phyloP scores from a whole-genome alignment of 2,113 vertebrate species.

The Phyllostomus hastatus region DNA sequence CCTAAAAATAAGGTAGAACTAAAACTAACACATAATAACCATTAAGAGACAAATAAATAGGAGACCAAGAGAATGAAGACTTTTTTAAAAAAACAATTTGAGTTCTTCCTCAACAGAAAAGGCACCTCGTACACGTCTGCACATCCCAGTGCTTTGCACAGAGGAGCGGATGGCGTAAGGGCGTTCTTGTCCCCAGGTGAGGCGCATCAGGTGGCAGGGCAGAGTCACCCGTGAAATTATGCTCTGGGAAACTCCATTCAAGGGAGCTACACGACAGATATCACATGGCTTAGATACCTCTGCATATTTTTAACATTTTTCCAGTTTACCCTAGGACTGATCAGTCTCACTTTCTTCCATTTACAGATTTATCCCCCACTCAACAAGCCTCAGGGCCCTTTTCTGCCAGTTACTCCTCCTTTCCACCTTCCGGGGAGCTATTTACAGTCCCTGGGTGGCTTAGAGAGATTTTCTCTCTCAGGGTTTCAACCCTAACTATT shows the following conservation, averaged over 20 bases:
- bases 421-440: not conserved
- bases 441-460: not conserved
- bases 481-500: not conserved
- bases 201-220: fast-evolving
- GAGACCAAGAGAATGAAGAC: not conserved
- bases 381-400: not conserved
- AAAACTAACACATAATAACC: not conserved
- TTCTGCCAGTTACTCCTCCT: not conserved
- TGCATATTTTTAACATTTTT: not conserved
- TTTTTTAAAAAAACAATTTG: not conserved
- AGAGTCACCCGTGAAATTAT: not conserved
- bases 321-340: not conserved
- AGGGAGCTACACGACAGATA: not conserved
- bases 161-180: fast-evolving
- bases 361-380: not conserved
- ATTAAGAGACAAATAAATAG: not conserved
- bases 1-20: not conserved
- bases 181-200: not conserved
- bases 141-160: not conserved
- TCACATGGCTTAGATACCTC: not conserved
- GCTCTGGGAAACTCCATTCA: not conserved
- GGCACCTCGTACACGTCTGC: not conserved
- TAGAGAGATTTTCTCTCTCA: not conserved
- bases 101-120: not conserved
- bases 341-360: not conserved